Evolutionary conservation across 2,113 vertebrate species (phyloP).

Genomic region (Albula goreensis): DNA sequence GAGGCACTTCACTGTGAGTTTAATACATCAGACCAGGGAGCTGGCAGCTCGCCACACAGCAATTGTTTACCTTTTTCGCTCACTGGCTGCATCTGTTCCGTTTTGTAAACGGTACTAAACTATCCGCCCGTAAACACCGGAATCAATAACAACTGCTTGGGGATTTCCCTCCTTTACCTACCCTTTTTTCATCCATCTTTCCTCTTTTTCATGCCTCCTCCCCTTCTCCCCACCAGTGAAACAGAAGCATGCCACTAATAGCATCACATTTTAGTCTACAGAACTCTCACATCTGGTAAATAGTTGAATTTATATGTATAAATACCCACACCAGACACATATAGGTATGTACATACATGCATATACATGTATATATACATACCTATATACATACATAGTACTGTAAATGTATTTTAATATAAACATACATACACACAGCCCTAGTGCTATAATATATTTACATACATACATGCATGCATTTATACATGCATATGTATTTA

Average conservation of each 20-base stretch:
- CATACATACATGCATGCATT: too few relatives aligned
- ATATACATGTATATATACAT: too few relatives aligned
- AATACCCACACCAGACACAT: slow-evolving; percentile 3
- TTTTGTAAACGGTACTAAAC: slow-evolving; percentile 98
- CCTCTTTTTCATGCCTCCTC: slow-evolving; percentile 21
- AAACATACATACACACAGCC: too few relatives aligned
- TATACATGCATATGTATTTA: too few relatives aligned
- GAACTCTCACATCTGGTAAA: not conserved
- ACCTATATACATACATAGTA: too few relatives aligned
- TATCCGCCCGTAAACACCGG: slow-evolving; percentile 87
- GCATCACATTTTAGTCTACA: slow-evolving; percentile 48
- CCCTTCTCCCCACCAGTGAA: slow-evolving; percentile 51
- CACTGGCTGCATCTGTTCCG: slow-evolving; percentile 98
- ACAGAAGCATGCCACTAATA: slow-evolving; percentile 62
- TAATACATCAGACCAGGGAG: slow-evolving; percentile 91
- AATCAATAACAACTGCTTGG: slow-evolving; percentile 98
- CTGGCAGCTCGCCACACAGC: slow-evolving; percentile 94
- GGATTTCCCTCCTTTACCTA: slow-evolving; percentile 82
- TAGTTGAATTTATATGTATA: too few relatives aligned
- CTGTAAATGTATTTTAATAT: too few relatives aligned
- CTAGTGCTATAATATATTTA: too few relatives aligned
- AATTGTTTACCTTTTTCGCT: slow-evolving; percentile 99
- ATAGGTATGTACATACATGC: too few relatives aligned
- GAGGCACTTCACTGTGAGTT: slow-evolving; percentile 94
- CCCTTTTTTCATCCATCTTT: slow-evolving; percentile 52